Base-by-base conservation (phyloP, 2,113 vertebrate genomes). In the Syngnathus floridae region DNA sequence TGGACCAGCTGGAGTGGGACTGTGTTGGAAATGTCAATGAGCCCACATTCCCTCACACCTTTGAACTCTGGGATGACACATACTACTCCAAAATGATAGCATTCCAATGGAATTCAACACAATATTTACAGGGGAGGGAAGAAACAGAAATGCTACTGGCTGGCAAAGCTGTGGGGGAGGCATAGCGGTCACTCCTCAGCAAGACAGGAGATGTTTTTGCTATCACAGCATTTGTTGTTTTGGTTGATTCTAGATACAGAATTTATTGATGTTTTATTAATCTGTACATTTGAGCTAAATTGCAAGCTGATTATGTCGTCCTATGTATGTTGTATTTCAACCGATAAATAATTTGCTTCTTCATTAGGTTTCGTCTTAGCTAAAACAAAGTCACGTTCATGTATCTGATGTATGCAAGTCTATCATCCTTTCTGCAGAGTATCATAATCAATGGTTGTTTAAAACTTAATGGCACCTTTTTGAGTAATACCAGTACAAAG, bases 1-100 rank as follows among this genome's bases (percentile, higher is more conserved):
- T 3, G 68, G 81, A 70, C 78, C 55, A 73, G 88, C 82, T 87
- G 90, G 85, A 89, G 78, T 80, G 83, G 65, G 72, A 80, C 73
- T 75, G 74, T 72, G 70, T 67, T 38, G 41, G 74, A 59, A 65
- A 73, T 62, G 5, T 75, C 71, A 66, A 65, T 3, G 73, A 37
- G 79, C 69, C 62, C 70, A 65, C 43, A 80, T 74, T 69, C 72
- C 74, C 66, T 82, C 7, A 65, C 76, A 82, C 54, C 62, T 66
- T 55, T 64, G 64, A 70, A 72, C 68, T 79, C 70, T 69, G 73
- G 55, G 54, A 65, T 62, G 67, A 74, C 74, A 76, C 70, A 82
- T 74, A 76, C 59, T 73, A 74, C 71, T 62, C 66, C 67, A 69
- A 70, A 26, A 68, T 78, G 73, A 81, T 41, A 76, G 73, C 73